A percentile compares a stretch with the other conserved stretches of the same genome.
phyloP scores from a whole-genome alignment of 2,888 invertebrate genomes.

The Leptinotarsa peninsularis region DNA sequence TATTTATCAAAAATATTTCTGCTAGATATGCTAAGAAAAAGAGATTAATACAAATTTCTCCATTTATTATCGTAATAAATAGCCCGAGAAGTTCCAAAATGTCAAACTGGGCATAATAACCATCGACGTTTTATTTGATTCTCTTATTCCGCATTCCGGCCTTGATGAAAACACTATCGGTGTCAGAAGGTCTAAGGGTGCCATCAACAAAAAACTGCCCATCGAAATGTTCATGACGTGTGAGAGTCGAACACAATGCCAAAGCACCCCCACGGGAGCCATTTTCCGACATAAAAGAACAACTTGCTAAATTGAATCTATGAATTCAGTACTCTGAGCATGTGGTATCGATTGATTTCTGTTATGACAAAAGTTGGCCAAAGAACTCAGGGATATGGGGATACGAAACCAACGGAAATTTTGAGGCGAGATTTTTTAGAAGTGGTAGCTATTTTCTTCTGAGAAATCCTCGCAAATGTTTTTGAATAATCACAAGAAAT shows the following conservation, averaged over 20 bases:
- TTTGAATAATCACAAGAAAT: no score
- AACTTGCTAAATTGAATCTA: slow-evolving; percentile 16
- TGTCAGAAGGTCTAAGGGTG: slow-evolving; percentile 17
- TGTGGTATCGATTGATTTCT: neutral
- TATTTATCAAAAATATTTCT: no score
- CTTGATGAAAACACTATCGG: neutral
- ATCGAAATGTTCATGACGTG: slow-evolving; percentile 16
- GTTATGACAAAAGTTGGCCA: neutral
- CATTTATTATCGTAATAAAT: no score
- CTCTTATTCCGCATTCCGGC: neutral
- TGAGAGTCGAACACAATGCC: slow-evolving; percentile 13
- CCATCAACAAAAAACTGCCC: slow-evolving; percentile 9
- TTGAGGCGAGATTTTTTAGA: no score
- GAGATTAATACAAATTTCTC: no score
- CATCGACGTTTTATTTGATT: neutral
- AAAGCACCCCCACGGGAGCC: slow-evolving; percentile 1
- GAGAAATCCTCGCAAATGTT: no score
- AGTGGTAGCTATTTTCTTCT: no score
- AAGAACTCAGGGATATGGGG: neutral
- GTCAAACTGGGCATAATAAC: neutral
- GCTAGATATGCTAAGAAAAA: no score
- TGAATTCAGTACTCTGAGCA: neutral
- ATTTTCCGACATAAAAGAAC: slow-evolving; percentile 12
- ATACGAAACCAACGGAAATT: no score
- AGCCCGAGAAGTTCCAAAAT: neutral